phyloP scores from a whole-genome alignment of 2,797 vertebrate species.

The Rhinatrema bivittatum region DNA sequence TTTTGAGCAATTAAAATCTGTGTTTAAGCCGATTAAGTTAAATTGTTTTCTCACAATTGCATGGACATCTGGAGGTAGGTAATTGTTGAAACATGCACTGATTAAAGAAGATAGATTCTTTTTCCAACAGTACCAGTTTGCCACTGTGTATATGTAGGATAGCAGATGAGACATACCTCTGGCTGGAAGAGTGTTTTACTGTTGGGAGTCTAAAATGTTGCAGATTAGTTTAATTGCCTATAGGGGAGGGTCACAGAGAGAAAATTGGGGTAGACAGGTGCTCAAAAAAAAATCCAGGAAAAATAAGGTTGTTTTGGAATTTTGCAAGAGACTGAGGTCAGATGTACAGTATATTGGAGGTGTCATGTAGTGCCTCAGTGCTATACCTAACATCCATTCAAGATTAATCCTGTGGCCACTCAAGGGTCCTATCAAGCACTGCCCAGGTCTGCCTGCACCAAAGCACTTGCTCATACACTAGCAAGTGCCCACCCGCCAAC shows the following conservation, averaged over 20 bases:
- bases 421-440: too few relatives aligned
- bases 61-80: not conserved
- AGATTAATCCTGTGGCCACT: too few relatives aligned
- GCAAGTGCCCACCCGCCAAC: too few relatives aligned
- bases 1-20: not conserved
- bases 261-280: too few relatives aligned
- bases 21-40: not conserved
- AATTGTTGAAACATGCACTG: not conserved
- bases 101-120: not conserved
- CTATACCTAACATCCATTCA: too few relatives aligned
- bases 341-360: too few relatives aligned
- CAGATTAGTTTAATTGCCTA: not conserved
- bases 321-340: too few relatives aligned
- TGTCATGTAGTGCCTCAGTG: too few relatives aligned
- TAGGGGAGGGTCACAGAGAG: not conserved
- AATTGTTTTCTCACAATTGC: not conserved
- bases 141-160: not conserved
- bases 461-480: too few relatives aligned
- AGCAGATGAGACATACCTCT: not conserved
- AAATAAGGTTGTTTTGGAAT: too few relatives aligned
- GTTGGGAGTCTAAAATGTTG: accelerated
- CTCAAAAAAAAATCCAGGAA: too few relatives aligned
- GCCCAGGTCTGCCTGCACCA: too few relatives aligned
- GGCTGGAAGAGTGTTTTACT: not conserved
- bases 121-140: not conserved